Conservation (phyloP, 2,888 invertebrate species). For the Cryptocephalus moraei region DNA sequence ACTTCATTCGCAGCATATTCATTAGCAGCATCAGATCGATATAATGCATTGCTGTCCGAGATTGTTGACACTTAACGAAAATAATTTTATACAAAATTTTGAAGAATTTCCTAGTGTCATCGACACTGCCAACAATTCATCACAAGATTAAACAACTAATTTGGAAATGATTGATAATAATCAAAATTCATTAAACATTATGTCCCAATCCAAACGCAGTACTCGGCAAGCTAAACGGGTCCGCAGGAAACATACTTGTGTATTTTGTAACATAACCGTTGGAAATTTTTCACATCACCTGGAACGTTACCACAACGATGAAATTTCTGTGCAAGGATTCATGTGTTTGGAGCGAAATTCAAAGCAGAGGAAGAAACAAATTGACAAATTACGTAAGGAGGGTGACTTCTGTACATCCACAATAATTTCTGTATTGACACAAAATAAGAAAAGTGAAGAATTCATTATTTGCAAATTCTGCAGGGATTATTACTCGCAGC, state of each 20-base stretch:
- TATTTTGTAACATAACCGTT: constrained; percentile 3
- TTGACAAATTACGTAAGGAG: constrained; percentile 5
- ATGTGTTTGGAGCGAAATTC: constrained; percentile 1
- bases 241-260: constrained; percentile 4
- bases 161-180: too few species aligned
- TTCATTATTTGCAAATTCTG: constrained; percentile 4
- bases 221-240: too few species aligned
- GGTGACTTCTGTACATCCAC: constrained; percentile 4
- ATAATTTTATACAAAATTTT: too few species aligned
- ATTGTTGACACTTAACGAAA: too few species aligned
- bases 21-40: too few species aligned
- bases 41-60: too few species aligned
- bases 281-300: constrained; percentile 5
- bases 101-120: too few species aligned
- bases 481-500: constrained; percentile 1
- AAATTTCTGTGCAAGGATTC: constrained; percentile 3
- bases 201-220: too few species aligned
- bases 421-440: constrained; percentile 2
- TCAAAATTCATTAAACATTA: too few species aligned
- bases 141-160: too few species aligned
- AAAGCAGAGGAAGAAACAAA: constrained; percentile 1
- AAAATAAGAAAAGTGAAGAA: neutral
- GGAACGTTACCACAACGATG: constrained; percentile 1
- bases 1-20: too few species aligned
- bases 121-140: too few species aligned